Percentiles rank a stretch among this genome's conserved stretches.
Conservation (phyloP, 1,140 invertebrate species). For the Trissolcus basalis region DNA sequence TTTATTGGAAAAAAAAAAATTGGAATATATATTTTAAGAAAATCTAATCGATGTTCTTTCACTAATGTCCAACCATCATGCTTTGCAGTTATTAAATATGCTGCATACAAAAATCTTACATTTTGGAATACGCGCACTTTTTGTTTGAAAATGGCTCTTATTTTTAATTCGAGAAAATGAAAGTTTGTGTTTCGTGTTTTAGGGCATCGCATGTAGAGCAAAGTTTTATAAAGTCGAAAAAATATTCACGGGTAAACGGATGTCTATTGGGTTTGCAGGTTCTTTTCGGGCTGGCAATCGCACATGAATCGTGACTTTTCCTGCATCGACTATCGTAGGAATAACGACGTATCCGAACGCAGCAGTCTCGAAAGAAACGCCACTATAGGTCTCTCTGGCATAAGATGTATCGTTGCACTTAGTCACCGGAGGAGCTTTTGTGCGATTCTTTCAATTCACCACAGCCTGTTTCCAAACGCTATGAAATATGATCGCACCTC, state of each 20-base stretch:
- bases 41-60: too few species aligned
- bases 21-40: too few species aligned
- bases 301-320: conserved; percentile 21
- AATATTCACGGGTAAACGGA: too few species aligned
- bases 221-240: neutral
- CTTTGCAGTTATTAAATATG: conserved; percentile 25
- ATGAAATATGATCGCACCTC: conserved; percentile 32
- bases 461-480: conserved; percentile 28
- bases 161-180: too few species aligned
- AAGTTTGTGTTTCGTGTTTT: conserved; percentile 28
- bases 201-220: conserved; percentile 18
- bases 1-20: too few species aligned
- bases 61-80: too few species aligned
- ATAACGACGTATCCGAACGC: conserved; percentile 29
- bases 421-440: conserved; percentile 45
- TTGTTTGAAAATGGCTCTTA: conserved; percentile 7
- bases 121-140: conserved; percentile 43
- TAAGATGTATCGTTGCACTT: conserved; percentile 58
- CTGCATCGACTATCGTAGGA: conserved; percentile 24
- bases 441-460: conserved; percentile 36
- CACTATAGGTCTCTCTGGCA: conserved; percentile 33
- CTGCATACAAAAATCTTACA: conserved; percentile 52
- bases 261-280: conserved; percentile 7
- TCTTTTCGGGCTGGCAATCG: conserved; percentile 32
- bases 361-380: conserved; percentile 33